A percentile compares a stretch with the other conserved stretches of the same genome.
These are phyloP conservation scores for Chrysolina americana DNA, from an alignment of 2,888 invertebrate species.

Conservation along the genomic window DNA sequence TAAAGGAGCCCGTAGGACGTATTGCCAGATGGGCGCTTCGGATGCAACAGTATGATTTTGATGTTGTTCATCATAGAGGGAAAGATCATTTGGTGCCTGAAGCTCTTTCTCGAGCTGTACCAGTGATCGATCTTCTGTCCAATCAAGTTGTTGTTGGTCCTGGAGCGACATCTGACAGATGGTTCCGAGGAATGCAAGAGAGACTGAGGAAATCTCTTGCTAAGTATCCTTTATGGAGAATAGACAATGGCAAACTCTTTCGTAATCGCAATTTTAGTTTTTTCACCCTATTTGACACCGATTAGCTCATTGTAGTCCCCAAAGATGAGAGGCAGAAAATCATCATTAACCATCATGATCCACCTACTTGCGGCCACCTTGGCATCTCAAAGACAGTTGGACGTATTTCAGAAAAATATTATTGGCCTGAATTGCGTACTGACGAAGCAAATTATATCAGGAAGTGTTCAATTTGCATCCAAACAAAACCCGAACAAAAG, in stretches of 20 bases:
- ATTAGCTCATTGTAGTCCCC: slow-evolving; percentile 36
- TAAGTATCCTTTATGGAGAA: background rate
- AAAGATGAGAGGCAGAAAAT: slow-evolving; percentile 22
- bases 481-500: slow-evolving; percentile 35
- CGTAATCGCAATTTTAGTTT: background rate
- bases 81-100: slow-evolving; percentile 47
- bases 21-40: slow-evolving; percentile 45
- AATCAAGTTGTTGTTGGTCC: background rate
- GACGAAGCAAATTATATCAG: slow-evolving; percentile 12
- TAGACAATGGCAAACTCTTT: background rate
- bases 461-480: slow-evolving; percentile 25
- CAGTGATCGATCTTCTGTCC: background rate
- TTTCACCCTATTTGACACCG: background rate
- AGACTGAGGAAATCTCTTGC: background rate
- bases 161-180: background rate
- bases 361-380: slow-evolving; percentile 32
- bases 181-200: background rate
- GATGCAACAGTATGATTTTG: slow-evolving; percentile 42
- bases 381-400: slow-evolving; percentile 34
- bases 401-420: background rate
- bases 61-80: slow-evolving; percentile 43
- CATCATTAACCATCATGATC: slow-evolving; percentile 32
- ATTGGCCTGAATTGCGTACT: slow-evolving; percentile 19
- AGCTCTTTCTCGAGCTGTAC: slow-evolving; percentile 40
- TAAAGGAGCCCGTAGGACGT: slow-evolving; percentile 38